A percentile compares a stretch with the other conserved stretches of the same genome.
Evolutionary conservation across 2,797 vertebrate species (phyloP).

Genomic region (Darevskia nairensis): DNA sequence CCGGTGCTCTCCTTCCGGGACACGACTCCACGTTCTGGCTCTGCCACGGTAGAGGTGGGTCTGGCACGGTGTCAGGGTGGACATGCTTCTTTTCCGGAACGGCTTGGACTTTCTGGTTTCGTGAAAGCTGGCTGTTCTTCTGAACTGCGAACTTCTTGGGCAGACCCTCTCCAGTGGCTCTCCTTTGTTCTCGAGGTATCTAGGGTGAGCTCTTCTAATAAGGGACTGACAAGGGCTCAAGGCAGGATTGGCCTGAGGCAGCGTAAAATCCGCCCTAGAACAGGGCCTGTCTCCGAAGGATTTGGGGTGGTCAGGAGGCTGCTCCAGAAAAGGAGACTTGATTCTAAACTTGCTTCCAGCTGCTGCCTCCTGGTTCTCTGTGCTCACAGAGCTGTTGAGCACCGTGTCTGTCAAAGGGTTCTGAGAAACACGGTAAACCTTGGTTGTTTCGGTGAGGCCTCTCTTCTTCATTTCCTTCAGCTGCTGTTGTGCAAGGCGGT

Average conservation of each 20-base stretch:
- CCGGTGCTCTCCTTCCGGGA: slow-evolving; percentile 76
- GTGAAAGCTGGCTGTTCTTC: slow-evolving; percentile 93
- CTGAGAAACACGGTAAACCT: slow-evolving; percentile 94
- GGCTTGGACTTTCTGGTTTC: slow-evolving; percentile 86
- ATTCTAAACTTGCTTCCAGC: slow-evolving; percentile 79
- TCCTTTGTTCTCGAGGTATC: slow-evolving; percentile 85
- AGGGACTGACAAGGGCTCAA: slow-evolving; percentile 77
- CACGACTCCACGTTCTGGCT: slow-evolving; percentile 81
- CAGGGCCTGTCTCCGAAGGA: slow-evolving; percentile 75
- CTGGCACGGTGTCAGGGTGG: slow-evolving; percentile 85
- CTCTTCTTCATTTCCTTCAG: slow-evolving; percentile 98
- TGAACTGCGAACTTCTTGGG: slow-evolving; percentile 85
- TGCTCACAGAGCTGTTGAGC: slow-evolving; percentile 78
- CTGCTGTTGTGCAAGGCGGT: slow-evolving; percentile 95
- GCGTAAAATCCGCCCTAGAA: slow-evolving; percentile 77
- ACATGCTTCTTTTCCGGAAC: slow-evolving; percentile 94
- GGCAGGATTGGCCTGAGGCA: slow-evolving; percentile 65
- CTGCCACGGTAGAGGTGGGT: slow-evolving; percentile 84
- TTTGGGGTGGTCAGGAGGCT: slow-evolving; percentile 63
- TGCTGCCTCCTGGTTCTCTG: slow-evolving; percentile 79
- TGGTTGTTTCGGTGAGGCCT: slow-evolving; percentile 91
- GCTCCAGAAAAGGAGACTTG: slow-evolving; percentile 83
- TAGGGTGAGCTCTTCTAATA: slow-evolving; percentile 77
- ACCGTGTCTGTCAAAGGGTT: slow-evolving; percentile 90
- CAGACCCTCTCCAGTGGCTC: slow-evolving; percentile 83